These are phyloP conservation scores for Ariopsis seemanni DNA, from an alignment of 2,113 vertebrate genomes.

Conservation along the genomic window DNA sequence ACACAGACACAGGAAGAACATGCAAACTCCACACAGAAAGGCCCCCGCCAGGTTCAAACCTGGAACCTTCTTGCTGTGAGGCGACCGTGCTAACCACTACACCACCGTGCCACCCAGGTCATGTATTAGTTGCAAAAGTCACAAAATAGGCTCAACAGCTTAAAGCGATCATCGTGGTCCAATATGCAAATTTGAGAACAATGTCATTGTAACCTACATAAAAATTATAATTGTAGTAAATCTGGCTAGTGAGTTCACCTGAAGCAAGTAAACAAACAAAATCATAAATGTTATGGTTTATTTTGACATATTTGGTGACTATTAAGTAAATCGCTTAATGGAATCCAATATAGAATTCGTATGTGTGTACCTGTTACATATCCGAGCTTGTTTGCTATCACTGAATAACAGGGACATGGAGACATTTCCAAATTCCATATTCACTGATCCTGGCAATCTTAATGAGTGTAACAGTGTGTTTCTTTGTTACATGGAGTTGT, in stretches of 20 bases:
- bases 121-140: too few species aligned
- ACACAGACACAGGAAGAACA: too few species aligned
- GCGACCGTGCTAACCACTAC: too few species aligned
- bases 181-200: not conserved
- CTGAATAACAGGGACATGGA: not conserved
- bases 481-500: not conserved
- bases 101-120: too few species aligned
- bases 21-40: too few species aligned
- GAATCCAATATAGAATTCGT: not conserved
- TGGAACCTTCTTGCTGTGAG: too few species aligned
- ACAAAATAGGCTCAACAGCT: too few species aligned
- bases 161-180: not conserved
- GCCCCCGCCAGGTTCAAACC: too few species aligned
- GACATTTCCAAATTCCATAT: not conserved
- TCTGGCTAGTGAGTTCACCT: not conserved
- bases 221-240: not conserved
- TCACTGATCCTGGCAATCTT: not conserved
- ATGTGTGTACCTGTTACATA: not conserved
- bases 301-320: not conserved
- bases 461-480: not conserved
- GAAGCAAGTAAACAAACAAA: not conserved
- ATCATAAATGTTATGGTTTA: not conserved
- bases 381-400: not conserved
- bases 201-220: not conserved
- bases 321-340: not conserved